Base-by-base conservation (phyloP, 2,797 vertebrate species). In the Helostoma temminkii region DNA sequence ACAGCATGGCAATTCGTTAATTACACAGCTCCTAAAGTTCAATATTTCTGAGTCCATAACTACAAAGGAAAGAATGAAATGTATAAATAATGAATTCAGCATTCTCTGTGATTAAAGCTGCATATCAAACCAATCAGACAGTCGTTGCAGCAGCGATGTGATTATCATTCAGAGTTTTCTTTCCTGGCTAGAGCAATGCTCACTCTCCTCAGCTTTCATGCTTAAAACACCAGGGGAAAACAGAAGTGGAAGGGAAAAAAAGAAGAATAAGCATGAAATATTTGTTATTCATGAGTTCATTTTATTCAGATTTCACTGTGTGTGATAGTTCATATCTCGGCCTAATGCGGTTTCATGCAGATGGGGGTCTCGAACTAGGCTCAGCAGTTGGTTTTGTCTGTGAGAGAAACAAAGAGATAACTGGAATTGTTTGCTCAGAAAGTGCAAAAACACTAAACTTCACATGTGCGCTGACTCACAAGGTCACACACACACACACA, bases 51-150 rank as follows among this genome's bases (percentile, higher is more conserved):
- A 79, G 71, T 71, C 77, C 58, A 59, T 12, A 64, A 74, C 80
- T 83, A 88, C 82, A 88, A 88, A 86, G 85, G 66, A 32, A 68
- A 58, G 74, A 87, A 69, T 71, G 65, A 87, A 81, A 78, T 55
- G 78, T 79, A 81, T 85, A 74, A 86, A 81, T 89, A 86, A 86
- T 87, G 79, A 81, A 85, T 81, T 49, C 14, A 11, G 37, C 65
- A 47, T 90, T 85, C 71, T 77, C 37, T 73, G 71, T 84, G 85
- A 88, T 89, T 88, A 88, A 87, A 89, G 84, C 77, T 53, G 85
- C 80, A 87, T 80, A 82, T 87, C 78, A 85, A 87, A 85, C 81
- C 78, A 87, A 87, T 86, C 85, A 86, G 66, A 74, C 66, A 7
- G 47, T 56, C 25, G 4, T 45, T 37, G 72, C 41, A 1, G 75